phyloP scores from a whole-genome alignment of 2,113 vertebrate species.

The Megaceryle maxima region DNA sequence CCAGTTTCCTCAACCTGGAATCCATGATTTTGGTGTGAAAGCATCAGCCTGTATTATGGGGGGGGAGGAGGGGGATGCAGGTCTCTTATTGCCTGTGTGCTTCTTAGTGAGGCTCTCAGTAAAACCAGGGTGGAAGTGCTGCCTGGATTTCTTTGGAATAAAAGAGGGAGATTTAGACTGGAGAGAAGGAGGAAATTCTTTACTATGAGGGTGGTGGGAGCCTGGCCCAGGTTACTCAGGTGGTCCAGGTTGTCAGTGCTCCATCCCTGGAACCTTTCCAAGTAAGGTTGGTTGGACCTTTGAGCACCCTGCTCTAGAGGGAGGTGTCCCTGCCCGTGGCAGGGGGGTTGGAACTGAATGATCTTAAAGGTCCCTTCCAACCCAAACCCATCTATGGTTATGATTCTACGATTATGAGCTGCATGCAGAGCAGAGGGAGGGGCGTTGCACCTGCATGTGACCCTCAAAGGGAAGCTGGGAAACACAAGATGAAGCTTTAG shows the following conservation, averaged over 20 bases:
- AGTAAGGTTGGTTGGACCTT: not conserved
- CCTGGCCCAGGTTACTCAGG: not conserved
- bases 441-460: rapidly evolving
- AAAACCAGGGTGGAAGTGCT: not conserved
- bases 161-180: not conserved
- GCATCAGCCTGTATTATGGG: not conserved
- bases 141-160: not conserved
- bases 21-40: not conserved
- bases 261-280: not conserved
- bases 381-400: not conserved
- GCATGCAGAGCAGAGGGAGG: rapidly evolving
- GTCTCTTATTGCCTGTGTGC: not conserved
- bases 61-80: not conserved
- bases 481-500: not conserved
- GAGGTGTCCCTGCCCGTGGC: not conserved
- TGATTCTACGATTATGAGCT: not conserved
- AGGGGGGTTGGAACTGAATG: not conserved
- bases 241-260: not conserved
- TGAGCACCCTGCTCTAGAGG: not conserved
- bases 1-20: not conserved
- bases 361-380: not conserved
- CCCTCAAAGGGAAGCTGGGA: not conserved
- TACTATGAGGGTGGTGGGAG: not conserved
- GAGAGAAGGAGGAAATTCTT: not conserved
- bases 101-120: not conserved